phyloP scores from a whole-genome alignment of 2,113 vertebrate genomes.

The Tupaia tana region DNA sequence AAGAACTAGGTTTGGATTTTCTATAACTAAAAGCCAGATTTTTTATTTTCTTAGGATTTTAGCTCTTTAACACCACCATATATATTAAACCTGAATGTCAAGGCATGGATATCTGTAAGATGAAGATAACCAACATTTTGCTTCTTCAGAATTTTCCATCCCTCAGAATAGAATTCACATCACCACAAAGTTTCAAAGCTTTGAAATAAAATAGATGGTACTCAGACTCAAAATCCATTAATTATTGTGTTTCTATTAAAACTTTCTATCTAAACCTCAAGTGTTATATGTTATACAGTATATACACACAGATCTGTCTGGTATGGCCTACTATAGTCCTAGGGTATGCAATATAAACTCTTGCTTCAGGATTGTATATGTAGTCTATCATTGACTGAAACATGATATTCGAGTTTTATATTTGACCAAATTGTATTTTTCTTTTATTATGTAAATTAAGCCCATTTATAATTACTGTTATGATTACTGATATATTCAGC shows the following conservation, averaged over 20 bases:
- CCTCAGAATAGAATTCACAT: background rate
- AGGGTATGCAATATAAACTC: too few relatives aligned
- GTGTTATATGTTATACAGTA: background rate
- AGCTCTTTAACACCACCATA: background rate
- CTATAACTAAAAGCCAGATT: background rate
- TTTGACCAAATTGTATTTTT: background rate
- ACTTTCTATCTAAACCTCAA: background rate
- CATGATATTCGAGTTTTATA: background rate
- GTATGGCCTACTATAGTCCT: too few relatives aligned
- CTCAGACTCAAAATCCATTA: constrained; percentile 5
- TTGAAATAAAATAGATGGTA: constrained; percentile 17
- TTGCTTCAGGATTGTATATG: too few relatives aligned
- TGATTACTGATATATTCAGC: background rate
- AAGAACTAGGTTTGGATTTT: background rate
- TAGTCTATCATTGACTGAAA: too few relatives aligned
- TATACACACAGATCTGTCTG: too few relatives aligned
- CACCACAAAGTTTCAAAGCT: background rate
- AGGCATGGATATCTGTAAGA: background rate
- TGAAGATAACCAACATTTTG: constrained; percentile 15
- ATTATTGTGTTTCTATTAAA: background rate
- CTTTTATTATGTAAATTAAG: constrained; percentile 22
- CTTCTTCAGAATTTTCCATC: background rate
- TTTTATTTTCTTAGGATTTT: background rate
- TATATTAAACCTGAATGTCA: background rate
- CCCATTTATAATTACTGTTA: constrained; percentile 6